phyloP scores from a whole-genome alignment of 2,888 invertebrate genomes.

The Odontocerum albicorne region DNA sequence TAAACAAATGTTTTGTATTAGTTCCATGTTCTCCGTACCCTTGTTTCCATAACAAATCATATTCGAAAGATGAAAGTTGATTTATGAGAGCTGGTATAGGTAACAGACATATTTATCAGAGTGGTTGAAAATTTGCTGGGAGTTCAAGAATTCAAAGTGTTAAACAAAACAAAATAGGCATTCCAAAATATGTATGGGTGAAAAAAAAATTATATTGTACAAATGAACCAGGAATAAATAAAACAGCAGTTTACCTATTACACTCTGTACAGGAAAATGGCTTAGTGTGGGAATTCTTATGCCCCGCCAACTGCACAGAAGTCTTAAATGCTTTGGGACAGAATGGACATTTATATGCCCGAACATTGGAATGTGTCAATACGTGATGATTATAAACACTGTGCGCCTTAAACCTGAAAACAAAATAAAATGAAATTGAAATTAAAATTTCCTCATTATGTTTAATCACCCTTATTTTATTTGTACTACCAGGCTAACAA shows the following conservation, averaged over 20 bases:
- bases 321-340: constrained; percentile 83
- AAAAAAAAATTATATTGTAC: neutral
- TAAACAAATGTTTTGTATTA: no score
- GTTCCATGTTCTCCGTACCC: no score
- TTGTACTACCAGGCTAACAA: neutral
- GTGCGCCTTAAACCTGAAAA: constrained; percentile 70
- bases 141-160: no score
- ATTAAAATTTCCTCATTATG: constrained; percentile 2
- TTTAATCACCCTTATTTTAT: neutral
- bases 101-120: no score
- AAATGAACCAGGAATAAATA: neutral
- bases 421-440: constrained; percentile 8
- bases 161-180: neutral
- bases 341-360: constrained; percentile 73
- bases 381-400: constrained; percentile 79
- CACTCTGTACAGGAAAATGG: constrained; percentile 78
- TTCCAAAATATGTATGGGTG: neutral
- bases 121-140: no score
- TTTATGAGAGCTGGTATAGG: no score
- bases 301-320: constrained; percentile 75
- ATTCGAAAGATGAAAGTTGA: no score
- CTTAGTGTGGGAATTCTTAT: constrained; percentile 80
- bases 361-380: constrained; percentile 73
- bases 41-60: no score
- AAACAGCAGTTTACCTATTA: constrained; percentile 50